phyloP scores from a whole-genome alignment of 2,797 vertebrate species.

The Yasuhikotakia modesta region DNA sequence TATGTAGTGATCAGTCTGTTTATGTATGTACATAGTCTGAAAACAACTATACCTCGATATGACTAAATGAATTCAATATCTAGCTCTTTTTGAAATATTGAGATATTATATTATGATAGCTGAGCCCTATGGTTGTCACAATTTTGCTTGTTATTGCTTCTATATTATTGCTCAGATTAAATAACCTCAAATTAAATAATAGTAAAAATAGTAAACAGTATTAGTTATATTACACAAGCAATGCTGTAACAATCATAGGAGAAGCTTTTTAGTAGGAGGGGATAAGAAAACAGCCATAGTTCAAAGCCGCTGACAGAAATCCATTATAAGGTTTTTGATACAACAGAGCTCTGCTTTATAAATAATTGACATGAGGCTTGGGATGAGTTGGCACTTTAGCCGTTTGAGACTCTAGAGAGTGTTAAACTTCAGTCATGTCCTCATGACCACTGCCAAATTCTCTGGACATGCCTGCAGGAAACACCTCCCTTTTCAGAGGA shows the following conservation, averaged over 20 bases:
- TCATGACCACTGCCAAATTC: constrained; percentile 47
- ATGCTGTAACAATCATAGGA: neutral
- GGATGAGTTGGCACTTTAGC: constrained; percentile 60
- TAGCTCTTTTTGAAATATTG: too few species aligned
- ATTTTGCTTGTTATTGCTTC: too few species aligned
- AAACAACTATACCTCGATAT: neutral
- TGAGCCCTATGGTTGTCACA: too few species aligned
- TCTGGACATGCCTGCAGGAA: constrained; percentile 1
- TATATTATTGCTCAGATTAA: too few species aligned
- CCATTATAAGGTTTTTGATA: constrained; percentile 35
- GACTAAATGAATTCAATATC: neutral
- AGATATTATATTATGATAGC: too few species aligned
- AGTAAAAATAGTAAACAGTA: neutral
- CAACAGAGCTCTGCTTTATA: constrained; percentile 16
- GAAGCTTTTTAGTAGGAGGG: neutral
- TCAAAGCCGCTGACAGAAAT: constrained; percentile 35
- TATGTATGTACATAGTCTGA: neutral
- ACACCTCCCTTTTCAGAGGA: neutral
- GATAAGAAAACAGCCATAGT: constrained; percentile 1
- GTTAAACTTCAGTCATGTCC: constrained; percentile 61
- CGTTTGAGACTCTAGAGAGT: constrained; percentile 65
- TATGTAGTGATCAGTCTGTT: neutral
- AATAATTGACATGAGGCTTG: constrained; percentile 1
- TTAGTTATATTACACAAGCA: too few species aligned
- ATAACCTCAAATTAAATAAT: neutral